Base-by-base conservation (phyloP, 1,140 invertebrate species). In the Neodiprion lecontei region DNA sequence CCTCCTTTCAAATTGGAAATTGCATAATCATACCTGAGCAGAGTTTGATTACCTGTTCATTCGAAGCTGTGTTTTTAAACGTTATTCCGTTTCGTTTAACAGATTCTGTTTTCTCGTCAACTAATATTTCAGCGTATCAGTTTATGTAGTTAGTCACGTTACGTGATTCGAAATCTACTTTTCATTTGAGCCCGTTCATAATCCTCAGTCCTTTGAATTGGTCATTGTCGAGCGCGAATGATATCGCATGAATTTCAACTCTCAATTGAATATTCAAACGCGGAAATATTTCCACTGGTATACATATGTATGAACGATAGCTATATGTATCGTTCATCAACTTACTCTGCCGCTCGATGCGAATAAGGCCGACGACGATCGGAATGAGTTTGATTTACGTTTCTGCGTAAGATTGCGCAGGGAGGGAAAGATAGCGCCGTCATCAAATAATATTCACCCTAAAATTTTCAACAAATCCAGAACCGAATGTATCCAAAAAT, bases 201-300 rank as follows among this genome's bases (percentile, higher is more conserved):
- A 61, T 61, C 53, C 53, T 61, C 53, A 61, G 8, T 12, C 53
- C 53, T 61, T 61, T 61, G 53, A 61, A 61, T 61, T 61, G 53
- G 53, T 61, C 53, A 14, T 61, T 61, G 53, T 61, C 53, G 5
- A 61, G n/a, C 53, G 11, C 4, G 11, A 61, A 12, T 17, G 53
- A 61, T 61, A 61, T 61, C 53, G 53, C 11, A 61, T 9, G n/a
- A 61, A 61, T 61, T 61, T 61, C 11, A 8, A 14, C n/a, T 5
- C 53, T 14, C n/a, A 61, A 14, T 61, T 61, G 53, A 61, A 61
- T 61, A 61, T 61, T 61, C 53, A 61, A 61, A 5, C 11, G n/a
- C 11, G 5, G 11, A 14, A 61, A 61, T 61, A 12, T 17, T 12
- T 61, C 53, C 53, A 61, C n/a, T 14, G 53, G 4, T 61, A 17